Evolutionary conservation across 2,888 invertebrate genomes (phyloP).

Genomic region (Melinopterus prodromus): DNA sequence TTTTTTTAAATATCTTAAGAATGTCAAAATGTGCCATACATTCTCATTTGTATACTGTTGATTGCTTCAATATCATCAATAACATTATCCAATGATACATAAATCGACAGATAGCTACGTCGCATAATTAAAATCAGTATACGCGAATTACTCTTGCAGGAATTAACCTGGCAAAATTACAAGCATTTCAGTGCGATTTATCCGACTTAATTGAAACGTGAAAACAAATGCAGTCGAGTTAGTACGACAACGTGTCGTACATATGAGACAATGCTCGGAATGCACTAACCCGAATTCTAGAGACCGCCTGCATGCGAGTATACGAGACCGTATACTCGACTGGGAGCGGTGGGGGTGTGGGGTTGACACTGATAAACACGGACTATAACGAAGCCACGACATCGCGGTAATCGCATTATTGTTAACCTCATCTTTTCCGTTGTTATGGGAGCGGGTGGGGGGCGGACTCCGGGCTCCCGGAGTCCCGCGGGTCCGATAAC

Average conservation of each 20-base stretch:
- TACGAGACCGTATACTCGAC: background rate
- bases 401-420: conserved; percentile 36
- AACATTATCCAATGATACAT: no score
- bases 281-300: background rate
- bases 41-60: no score
- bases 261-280: background rate
- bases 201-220: conserved; percentile 4
- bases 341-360: background rate
- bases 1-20: no score
- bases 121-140: background rate
- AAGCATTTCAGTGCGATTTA: background rate
- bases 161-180: background rate
- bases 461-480: conserved; percentile 34
- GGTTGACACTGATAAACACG: conserved; percentile 39
- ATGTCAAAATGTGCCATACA: no score
- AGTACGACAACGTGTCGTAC: background rate
- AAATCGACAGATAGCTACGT: background rate
- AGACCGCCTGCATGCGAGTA: background rate
- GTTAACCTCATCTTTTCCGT: conserved; percentile 44
- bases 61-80: no score
- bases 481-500: conserved; percentile 41
- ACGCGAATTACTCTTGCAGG: background rate
- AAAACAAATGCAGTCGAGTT: conserved; percentile 4
- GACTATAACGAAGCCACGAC: conserved; percentile 37
- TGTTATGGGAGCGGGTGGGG: conserved; percentile 12